Percentiles rank a stretch among this genome's conserved stretches.
These are phyloP conservation scores for Rhodinocichla rosea DNA, from an alignment of 2,113 vertebrate species.

Conservation along the genomic window DNA sequence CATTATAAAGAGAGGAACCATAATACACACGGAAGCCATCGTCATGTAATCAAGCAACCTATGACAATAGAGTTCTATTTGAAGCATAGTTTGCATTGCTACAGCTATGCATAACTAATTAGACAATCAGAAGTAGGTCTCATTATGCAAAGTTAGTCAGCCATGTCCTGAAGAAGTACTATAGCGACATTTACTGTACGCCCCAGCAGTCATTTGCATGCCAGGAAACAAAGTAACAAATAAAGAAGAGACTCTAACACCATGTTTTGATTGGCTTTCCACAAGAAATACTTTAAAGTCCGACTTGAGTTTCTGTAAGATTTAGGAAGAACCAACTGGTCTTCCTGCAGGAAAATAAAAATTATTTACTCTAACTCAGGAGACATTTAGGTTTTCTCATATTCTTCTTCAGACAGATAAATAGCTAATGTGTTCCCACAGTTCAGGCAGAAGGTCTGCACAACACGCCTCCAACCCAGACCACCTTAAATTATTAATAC, in stretches of 20 bases:
- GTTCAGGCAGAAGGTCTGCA: not conserved
- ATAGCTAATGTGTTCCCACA: not conserved
- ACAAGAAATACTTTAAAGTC: not conserved
- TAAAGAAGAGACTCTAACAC: not conserved
- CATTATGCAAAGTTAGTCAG: slow-evolving; percentile 52
- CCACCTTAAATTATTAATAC: slow-evolving; percentile 48
- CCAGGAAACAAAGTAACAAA: not conserved
- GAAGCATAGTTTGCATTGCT: slow-evolving; percentile 25
- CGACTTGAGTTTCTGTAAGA: not conserved
- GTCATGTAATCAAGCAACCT: slow-evolving; percentile 38
- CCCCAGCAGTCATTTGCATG: slow-evolving; percentile 30
- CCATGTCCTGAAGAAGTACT: slow-evolving; percentile 27
- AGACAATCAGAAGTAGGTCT: slow-evolving; percentile 55
- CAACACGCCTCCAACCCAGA: not conserved
- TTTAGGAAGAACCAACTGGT: not conserved
- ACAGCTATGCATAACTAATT: slow-evolving; percentile 49
- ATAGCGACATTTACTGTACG: not conserved
- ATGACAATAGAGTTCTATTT: slow-evolving; percentile 45
- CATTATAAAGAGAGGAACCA: not conserved
- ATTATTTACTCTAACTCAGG: not conserved
- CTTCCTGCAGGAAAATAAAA: not conserved
- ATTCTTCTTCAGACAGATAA: not conserved
- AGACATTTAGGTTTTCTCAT: not conserved
- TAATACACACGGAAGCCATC: not conserved
- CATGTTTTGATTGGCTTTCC: not conserved